These are phyloP conservation scores for Xanthia icteritia DNA, from an alignment of 2,888 invertebrate species.

Conservation along the genomic window DNA sequence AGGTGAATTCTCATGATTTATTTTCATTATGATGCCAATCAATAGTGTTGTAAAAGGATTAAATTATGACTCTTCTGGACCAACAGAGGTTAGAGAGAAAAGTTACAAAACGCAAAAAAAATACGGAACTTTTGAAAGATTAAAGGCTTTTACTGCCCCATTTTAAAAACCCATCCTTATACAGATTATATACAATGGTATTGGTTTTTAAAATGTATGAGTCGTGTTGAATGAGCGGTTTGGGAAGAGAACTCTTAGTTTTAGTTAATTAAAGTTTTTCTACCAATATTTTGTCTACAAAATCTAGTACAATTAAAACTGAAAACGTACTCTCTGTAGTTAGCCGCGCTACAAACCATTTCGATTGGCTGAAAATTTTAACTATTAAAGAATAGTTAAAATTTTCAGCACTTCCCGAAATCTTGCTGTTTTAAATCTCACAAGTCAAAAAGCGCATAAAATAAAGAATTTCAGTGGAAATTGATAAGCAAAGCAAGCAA, in stretches of 20 bases:
- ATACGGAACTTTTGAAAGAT: not conserved
- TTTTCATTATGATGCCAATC: not conserved
- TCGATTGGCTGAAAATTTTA: not conserved
- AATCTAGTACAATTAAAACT: not conserved
- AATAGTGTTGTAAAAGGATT: not conserved
- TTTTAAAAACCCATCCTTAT: not conserved
- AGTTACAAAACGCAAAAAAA: not conserved
- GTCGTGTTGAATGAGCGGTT: not conserved
- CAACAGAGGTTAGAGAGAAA: not conserved
- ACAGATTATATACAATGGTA: too few species aligned
- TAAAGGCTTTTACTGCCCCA: not conserved
- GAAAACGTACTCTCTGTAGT: too few species aligned
- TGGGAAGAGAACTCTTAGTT: not conserved
- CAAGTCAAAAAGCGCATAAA: constrained; percentile 22
- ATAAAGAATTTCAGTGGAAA: constrained; percentile 36
- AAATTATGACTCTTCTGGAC: not conserved
- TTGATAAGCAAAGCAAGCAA: constrained; percentile 32
- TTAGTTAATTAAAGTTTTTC: not conserved
- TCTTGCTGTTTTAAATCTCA: constrained; percentile 14
- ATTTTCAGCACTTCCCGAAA: not conserved
- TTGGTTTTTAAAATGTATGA: not conserved
- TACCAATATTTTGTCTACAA: not conserved
- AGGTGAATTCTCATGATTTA: too few species aligned
- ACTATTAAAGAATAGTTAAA: too few species aligned
- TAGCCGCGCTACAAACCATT: not conserved